These are phyloP conservation scores for Corbicula japonica DNA, from an alignment of 2,888 invertebrate species.

Conservation along the genomic window DNA sequence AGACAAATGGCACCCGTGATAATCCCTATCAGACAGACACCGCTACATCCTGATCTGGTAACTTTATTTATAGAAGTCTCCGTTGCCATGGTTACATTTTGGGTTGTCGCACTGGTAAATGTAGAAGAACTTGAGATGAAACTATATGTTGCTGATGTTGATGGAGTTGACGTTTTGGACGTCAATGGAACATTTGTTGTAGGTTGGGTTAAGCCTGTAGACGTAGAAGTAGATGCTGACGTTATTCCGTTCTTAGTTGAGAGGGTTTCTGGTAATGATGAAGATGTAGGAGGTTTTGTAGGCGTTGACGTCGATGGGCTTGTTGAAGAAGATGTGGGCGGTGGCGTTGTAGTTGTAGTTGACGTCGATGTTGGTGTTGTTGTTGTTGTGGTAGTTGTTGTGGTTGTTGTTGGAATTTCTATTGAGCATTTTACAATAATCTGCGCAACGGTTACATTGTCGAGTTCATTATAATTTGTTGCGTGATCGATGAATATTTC, in stretches of 20 bases:
- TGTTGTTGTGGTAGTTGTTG: constrained; percentile 42
- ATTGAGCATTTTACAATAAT: constrained; percentile 44
- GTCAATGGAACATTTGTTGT: not conserved
- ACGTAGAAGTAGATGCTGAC: not conserved
- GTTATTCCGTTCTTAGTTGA: not conserved
- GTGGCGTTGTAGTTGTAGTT: constrained; percentile 13
- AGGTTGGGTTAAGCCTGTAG: not conserved
- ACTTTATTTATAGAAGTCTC: not conserved
- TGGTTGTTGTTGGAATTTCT: constrained; percentile 58
- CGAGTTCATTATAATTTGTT: constrained; percentile 11
- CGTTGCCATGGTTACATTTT: constrained; percentile 10
- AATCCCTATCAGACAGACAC: constrained; percentile 29
- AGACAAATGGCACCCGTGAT: constrained; percentile 31
- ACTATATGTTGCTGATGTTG: not conserved
- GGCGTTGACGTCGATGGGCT: not conserved
- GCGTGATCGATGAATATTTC: constrained; percentile 39
- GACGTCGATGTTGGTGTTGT: constrained; percentile 34
- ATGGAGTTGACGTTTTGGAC: constrained; percentile 1
- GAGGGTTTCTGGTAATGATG: not conserved
- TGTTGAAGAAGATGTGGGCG: constrained; percentile 8
- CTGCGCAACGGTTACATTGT: constrained; percentile 22
- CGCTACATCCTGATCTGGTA: constrained; percentile 14
- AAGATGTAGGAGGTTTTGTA: not conserved
- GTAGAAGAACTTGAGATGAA: not conserved
- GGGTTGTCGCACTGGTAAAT: not conserved